Base-by-base conservation (phyloP, 2,888 invertebrate species). In the Synergus laeviventris region DNA sequence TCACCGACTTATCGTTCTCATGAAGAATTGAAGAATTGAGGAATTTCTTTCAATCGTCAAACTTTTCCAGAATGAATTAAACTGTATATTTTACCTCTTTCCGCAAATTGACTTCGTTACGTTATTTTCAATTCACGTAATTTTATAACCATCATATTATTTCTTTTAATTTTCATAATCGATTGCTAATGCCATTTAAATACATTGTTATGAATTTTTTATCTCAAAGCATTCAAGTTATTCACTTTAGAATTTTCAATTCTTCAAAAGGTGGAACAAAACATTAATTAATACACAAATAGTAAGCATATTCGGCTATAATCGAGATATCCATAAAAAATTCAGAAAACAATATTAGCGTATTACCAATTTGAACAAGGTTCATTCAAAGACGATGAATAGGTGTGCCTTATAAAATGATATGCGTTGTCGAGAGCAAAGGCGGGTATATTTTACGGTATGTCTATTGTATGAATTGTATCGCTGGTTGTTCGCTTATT, bases 391-490 rank as follows among this genome's bases (percentile, higher is more conserved):
- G 45, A 66, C 42, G 45, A 45, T 45, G 45, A 66, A 14, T 21
- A 66, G 66, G 66, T 66, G 66, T 66, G 45, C n/a, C 66, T 0
- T 66, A n/a, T 24, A 31, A 16, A 66, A 66, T 66, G 66, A 9
- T 62, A 62, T 62, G 62, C 62, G n/a, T 62, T 62, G 62, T 62
- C 24, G 66, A 66, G 42, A 8, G 21, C 42, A 64, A 24, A 64
- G 45, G 66, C 66, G 66, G 66, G 31, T 45, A 64, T 24, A 18
- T 18, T 56, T 2, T 8, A 56, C 2, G 9, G 24, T 45, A 66
- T 8, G 31, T 66, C 66, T 66, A 66, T 66, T 66, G 66, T 66
- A 66, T 45, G 11, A 8, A 66, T 66, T 66, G 66, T 66, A 66
- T 45, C 21, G 11, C n/a, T 56, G 18, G 42, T 66, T 31, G 66